Percentiles rank a stretch among this genome's conserved stretches.
phyloP scores from a whole-genome alignment of 2,113 vertebrate species.

The Lichenostomus cassidix region DNA sequence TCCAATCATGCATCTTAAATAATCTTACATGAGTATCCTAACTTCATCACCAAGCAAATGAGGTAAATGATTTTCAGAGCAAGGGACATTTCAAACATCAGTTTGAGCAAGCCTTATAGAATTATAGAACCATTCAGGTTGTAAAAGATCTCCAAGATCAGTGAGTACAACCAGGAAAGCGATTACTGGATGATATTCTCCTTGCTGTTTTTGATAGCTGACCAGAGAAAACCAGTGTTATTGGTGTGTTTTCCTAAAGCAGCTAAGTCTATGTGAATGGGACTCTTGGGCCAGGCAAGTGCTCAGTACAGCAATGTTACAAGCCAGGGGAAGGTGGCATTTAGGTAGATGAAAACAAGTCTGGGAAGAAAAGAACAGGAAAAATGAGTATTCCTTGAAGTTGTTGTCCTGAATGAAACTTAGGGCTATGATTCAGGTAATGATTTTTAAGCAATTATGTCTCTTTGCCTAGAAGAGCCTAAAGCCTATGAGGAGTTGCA shows the following conservation, averaged over 20 bases:
- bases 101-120: background rate
- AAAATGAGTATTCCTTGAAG: background rate
- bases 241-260: background rate
- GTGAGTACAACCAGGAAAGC: background rate
- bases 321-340: background rate
- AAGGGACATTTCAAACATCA: background rate
- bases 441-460: background rate
- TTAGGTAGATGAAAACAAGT: background rate
- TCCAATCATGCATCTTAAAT: background rate
- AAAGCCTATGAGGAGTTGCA: constrained; percentile 26
- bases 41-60: background rate
- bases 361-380: background rate
- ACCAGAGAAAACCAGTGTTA: background rate
- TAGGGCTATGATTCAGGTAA: background rate
- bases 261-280: background rate
- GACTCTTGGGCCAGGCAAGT: background rate
- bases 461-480: constrained; percentile 46
- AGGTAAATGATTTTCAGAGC: background rate
- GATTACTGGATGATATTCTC: background rate
- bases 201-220: background rate
- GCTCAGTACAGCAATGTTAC: background rate
- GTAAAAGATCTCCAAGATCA: background rate
- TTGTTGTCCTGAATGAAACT: constrained; percentile 17
- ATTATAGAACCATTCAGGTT: background rate
- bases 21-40: background rate